Evolutionary conservation across 2,797 vertebrate species (phyloP).

Genomic region (Anabas testudineus): DNA sequence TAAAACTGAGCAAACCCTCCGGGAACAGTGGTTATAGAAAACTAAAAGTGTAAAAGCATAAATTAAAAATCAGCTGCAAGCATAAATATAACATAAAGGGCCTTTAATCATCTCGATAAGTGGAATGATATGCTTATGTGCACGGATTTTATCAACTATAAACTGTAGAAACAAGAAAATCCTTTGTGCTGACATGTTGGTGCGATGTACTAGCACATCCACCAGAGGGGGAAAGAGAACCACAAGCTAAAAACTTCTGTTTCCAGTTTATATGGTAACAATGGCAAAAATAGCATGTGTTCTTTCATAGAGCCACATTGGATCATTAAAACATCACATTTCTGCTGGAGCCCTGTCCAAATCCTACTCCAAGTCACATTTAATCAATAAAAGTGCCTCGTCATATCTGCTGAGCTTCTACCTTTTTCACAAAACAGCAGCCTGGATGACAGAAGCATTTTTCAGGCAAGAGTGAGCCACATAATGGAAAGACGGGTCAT

Average conservation of each 20-base stretch:
- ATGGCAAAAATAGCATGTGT: slow-evolving; percentile 12
- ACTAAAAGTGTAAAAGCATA: slow-evolving; percentile 24
- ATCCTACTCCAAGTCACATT: slow-evolving; percentile 44
- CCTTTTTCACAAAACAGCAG: slow-evolving; percentile 60
- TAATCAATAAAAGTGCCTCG: slow-evolving; percentile 49
- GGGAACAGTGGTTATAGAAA: slow-evolving; percentile 30
- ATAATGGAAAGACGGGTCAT: neutral
- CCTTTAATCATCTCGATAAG: slow-evolving; percentile 32
- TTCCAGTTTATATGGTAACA: neutral
- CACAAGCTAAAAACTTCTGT: neutral
- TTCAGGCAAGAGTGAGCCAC: slow-evolving; percentile 10
- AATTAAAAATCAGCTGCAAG: slow-evolving; percentile 42
- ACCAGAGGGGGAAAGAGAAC: slow-evolving; percentile 64
- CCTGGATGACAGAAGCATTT: slow-evolving; percentile 22
- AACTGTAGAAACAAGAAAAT: slow-evolving; percentile 6
- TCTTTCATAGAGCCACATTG: slow-evolving; percentile 10
- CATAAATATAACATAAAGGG: slow-evolving; percentile 15
- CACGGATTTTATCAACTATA: slow-evolving; percentile 14
- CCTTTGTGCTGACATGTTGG: slow-evolving; percentile 23
- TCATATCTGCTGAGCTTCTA: slow-evolving; percentile 16
- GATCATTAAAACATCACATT: slow-evolving; percentile 24
- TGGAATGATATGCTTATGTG: slow-evolving; percentile 16
- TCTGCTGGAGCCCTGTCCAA: neutral
- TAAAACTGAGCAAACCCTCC: slow-evolving; percentile 47
- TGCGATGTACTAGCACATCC: slow-evolving; percentile 62